phyloP scores from a whole-genome alignment of 2,888 invertebrate species.

The Exocentrus adspersus region DNA sequence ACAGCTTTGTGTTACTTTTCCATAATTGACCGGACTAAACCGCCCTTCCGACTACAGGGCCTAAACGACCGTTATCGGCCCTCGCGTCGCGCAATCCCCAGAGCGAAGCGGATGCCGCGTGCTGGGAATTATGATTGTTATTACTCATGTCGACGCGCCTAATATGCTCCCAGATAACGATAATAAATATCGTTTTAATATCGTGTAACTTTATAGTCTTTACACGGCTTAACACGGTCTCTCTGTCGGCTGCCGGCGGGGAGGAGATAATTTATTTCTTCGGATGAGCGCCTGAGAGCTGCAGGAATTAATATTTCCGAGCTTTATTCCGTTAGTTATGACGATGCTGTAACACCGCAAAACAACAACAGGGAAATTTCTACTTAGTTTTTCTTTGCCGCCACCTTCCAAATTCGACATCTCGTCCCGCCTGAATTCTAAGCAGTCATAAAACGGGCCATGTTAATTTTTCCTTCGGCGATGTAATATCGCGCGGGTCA shows the following conservation, averaged over 20 bases:
- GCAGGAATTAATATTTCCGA: too few relatives aligned
- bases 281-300: not conserved
- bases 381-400: too few relatives aligned
- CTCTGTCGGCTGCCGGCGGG: conserved; percentile 1
- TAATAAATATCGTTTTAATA: conserved; percentile 54
- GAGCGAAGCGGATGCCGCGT: conserved; percentile 47
- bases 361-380: too few relatives aligned
- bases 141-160: conserved; percentile 54
- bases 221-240: conserved; percentile 29
- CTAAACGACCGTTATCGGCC: conserved; percentile 49
- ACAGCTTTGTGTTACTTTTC: not conserved
- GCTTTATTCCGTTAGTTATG: too few relatives aligned
- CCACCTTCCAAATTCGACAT: conserved; percentile 45
- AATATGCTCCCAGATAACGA: conserved; percentile 52
- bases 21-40: conserved; percentile 11
- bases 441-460: conserved; percentile 65
- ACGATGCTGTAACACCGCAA: too few relatives aligned
- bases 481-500: conserved; percentile 60
- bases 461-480: conserved; percentile 64
- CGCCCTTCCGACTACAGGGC: conserved; percentile 38
- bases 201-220: conserved; percentile 44
- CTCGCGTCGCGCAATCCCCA: conserved; percentile 41
- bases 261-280: conserved; percentile 1
- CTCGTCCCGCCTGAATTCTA: conserved; percentile 54
- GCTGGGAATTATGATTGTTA: conserved; percentile 59